Conservation (phyloP, 2,888 invertebrate species). For the Galeopsomyia nigrocyanea region DNA sequence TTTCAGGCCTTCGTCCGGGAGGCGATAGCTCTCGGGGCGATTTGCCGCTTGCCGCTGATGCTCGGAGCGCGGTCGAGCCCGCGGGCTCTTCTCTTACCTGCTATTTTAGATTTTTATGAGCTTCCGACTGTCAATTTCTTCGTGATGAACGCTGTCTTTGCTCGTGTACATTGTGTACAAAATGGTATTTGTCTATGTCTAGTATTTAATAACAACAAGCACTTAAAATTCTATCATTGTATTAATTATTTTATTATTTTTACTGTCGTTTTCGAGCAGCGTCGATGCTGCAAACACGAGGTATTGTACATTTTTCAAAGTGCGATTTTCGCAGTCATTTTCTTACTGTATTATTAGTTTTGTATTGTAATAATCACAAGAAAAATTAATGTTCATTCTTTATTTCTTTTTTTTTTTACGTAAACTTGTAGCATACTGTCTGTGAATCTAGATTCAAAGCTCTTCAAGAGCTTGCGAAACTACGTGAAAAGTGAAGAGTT, state of each 20-base stretch:
- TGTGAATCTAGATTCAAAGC: conserved; percentile 38
- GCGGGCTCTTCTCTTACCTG: conserved; percentile 12
- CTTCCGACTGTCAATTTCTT: conserved; percentile 43
- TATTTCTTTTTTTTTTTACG: conserved; percentile 30
- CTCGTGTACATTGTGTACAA: conserved; percentile 64
- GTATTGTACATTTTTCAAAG: conserved; percentile 57
- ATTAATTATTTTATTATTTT: conserved; percentile 54
- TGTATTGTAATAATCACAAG: conserved; percentile 43
- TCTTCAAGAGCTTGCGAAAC: conserved; percentile 31
- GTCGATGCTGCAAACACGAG: conserved; percentile 34
- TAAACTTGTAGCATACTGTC: conserved; percentile 42
- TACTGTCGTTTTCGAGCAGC: conserved; percentile 45
- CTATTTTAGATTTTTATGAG: conserved; percentile 33
- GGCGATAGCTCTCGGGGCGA: conserved; percentile 52
- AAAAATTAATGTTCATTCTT: conserved; percentile 38
- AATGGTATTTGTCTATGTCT: conserved; percentile 64
- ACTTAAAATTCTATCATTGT: conserved; percentile 51
- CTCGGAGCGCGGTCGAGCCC: conserved; percentile 13
- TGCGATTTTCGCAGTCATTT: conserved; percentile 53
- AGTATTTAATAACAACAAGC: conserved; percentile 63
- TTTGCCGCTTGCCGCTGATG: conserved; percentile 32
- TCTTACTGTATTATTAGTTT: conserved; percentile 39
- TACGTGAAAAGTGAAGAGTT: conserved; percentile 24
- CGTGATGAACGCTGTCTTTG: conserved; percentile 36
- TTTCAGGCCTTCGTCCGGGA: conserved; percentile 53